These are phyloP conservation scores for Sceloporus tristichus DNA, from an alignment of 2,113 vertebrate genomes.

Conservation along the genomic window DNA sequence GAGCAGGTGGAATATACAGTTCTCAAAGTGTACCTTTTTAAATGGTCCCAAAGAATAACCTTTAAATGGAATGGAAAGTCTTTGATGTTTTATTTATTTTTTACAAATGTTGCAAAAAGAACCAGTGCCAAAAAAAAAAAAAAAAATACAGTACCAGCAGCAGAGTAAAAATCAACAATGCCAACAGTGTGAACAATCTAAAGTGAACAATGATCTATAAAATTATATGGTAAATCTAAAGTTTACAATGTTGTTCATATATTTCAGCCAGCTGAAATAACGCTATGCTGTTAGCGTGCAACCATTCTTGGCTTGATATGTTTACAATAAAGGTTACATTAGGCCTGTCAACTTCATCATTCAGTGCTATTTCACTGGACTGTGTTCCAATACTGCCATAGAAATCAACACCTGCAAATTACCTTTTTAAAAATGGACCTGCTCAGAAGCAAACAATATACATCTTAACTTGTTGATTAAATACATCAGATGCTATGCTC, in stretches of 20 bases:
- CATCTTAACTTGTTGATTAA: conserved; percentile 58
- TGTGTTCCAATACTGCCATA: conserved; percentile 63
- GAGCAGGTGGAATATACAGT: neutral
- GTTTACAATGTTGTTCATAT: neutral
- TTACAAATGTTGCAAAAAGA: neutral
- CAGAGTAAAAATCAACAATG: neutral
- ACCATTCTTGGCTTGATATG: neutral
- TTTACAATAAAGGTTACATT: neutral
- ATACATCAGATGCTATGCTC: neutral
- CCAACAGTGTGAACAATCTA: neutral
- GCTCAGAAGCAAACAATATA: conserved; percentile 53
- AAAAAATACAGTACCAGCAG: neutral
- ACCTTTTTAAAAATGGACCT: conserved; percentile 64
- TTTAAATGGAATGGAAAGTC: neutral
- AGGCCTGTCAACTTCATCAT: neutral
- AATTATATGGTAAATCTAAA: neutral
- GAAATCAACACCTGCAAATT: conserved; percentile 63
- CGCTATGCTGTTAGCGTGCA: neutral
- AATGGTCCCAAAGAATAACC: neutral
- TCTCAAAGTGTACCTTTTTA: neutral
- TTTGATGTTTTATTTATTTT: neutral
- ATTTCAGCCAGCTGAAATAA: neutral
- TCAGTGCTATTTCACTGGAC: conserved; percentile 8
- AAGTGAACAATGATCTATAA: neutral
- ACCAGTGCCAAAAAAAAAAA: neutral